These are phyloP conservation scores for Drosophila ogumai DNA, from an alignment of 1,140 invertebrate genomes.

Conservation along the genomic window DNA sequence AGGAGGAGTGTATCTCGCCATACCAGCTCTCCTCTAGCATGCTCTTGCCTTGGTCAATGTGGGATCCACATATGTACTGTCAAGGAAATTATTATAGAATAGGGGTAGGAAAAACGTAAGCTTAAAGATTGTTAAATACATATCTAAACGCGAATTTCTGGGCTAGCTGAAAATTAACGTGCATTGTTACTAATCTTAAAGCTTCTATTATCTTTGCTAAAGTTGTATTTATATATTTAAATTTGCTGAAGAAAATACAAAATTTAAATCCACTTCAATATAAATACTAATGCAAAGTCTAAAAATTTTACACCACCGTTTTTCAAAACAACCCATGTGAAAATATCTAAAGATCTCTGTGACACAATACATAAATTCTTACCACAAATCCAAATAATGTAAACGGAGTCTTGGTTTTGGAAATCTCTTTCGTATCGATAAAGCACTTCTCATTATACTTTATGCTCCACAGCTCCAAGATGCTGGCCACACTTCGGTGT, in stretches of 20 bases:
- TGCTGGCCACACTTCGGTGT: slow-evolving; percentile 92
- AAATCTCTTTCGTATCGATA: slow-evolving; percentile 86
- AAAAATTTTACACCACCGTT: neutral
- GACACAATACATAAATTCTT: slow-evolving; percentile 24
- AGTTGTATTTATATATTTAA: too few relatives aligned
- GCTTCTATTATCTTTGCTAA: too few relatives aligned
- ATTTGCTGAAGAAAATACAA: too few relatives aligned
- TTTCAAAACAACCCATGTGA: neutral
- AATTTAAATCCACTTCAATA: too few relatives aligned
- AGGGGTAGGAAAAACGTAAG: too few relatives aligned
- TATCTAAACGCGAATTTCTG: too few relatives aligned
- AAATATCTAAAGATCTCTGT: neutral
- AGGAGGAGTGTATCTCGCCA: slow-evolving; percentile 88
- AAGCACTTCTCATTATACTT: slow-evolving; percentile 83
- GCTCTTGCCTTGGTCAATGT: slow-evolving; percentile 87
- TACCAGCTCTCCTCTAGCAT: slow-evolving; percentile 88
- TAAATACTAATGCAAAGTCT: too few relatives aligned
- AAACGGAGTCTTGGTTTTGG: slow-evolving; percentile 86
- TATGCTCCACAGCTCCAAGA: slow-evolving; percentile 92
- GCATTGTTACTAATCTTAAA: too few relatives aligned
- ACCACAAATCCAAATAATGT: slow-evolving; percentile 87
- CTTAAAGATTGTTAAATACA: too few relatives aligned
- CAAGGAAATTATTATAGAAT: slow-evolving; percentile 47
- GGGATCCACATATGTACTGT: slow-evolving; percentile 82
- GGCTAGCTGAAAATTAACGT: too few relatives aligned